These are phyloP conservation scores for Mycalesis mineus DNA, from an alignment of 2,888 invertebrate genomes.

Conservation along the genomic window DNA sequence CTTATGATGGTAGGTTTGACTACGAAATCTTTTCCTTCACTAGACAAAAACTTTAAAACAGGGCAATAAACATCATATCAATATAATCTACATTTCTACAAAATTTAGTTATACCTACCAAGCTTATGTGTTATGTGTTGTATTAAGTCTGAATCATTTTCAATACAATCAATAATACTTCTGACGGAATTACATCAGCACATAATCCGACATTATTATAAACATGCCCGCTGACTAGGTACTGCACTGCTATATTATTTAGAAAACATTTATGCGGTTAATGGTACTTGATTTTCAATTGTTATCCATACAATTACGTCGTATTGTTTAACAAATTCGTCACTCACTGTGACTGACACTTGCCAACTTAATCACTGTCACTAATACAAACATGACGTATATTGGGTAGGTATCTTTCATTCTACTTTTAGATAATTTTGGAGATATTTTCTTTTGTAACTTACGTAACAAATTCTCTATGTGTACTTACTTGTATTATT, in stretches of 20 bases:
- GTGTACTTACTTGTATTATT: no score
- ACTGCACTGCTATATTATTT: conserved; percentile 11
- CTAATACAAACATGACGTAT: conserved; percentile 10
- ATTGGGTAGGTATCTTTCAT: not conserved
- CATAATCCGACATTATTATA: not conserved
- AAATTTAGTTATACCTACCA: no score
- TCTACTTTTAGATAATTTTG: not conserved
- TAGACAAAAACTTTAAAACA: no score
- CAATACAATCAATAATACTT: not conserved
- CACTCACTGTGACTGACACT: conserved; percentile 10
- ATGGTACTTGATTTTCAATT: conserved; percentile 14
- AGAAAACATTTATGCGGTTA: conserved; percentile 13
- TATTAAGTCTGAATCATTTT: not conserved
- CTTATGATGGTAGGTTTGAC: no score
- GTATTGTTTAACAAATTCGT: conserved; percentile 15
- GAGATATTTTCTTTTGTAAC: not conserved
- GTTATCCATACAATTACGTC: conserved; percentile 11
- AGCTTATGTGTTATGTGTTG: no score
- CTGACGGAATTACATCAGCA: not conserved
- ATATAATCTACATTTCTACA: no score
- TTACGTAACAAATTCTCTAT: no score
- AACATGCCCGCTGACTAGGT: not conserved
- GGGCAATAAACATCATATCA: no score
- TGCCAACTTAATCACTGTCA: conserved; percentile 12
- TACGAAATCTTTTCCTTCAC: no score